Base-by-base conservation (phyloP, 2,888 invertebrate genomes). In the Balanococcus diminutus region DNA sequence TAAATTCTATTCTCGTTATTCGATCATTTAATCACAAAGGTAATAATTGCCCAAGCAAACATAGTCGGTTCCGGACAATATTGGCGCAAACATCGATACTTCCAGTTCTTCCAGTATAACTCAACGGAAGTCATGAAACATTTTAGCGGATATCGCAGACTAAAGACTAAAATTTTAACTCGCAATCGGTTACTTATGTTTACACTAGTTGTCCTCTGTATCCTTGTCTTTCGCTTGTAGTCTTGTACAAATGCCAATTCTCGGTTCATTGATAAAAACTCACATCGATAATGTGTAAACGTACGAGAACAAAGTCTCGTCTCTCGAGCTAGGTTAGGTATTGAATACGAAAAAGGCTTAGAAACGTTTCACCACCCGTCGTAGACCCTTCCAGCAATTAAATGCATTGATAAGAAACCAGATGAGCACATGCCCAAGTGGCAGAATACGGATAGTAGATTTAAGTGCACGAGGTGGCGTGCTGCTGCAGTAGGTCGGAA, bases 221-320 rank as follows among this genome's bases (percentile, higher is more conserved):
- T 1, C 16, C n/a, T 16, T 42, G 16, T 42, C 42, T 11, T 42
- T 42, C 42, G 9, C 14, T 42, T n/a, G n/a, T n/a, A n/a, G n/a
- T n/a, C n/a, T 81, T 82, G 81, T 82, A 82, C 9, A 25, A 42
- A 46, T 82, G 81, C 81, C 81, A 82, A 82, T 82, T 82, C 28
- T 25, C 46, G 2, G 3, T 42, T 42, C 42, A 42, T 42, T 16
- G 42, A 42, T 42, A n/a, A n/a, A n/a, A n/a, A n/a, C n/a, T n/a
- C n/a, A n/a, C n/a, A 32, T 32, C 14, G 31, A 36, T 28, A 79
- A 79, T 79, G 6, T 56, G 31, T 22, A 9, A 81, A 39, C 16
- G 22, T n/a, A 81, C 36, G n/a, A 81, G 36, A 81, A 81, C 25
- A 75, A 31, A 25, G 31, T 31, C n/a, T n/a, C n/a, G n/a, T n/a